A percentile compares a stretch with the other conserved stretches of the same genome.
Evolutionary conservation across 2,797 vertebrate genomes (phyloP).

Genomic region (Ptychadena robeensis): DNA sequence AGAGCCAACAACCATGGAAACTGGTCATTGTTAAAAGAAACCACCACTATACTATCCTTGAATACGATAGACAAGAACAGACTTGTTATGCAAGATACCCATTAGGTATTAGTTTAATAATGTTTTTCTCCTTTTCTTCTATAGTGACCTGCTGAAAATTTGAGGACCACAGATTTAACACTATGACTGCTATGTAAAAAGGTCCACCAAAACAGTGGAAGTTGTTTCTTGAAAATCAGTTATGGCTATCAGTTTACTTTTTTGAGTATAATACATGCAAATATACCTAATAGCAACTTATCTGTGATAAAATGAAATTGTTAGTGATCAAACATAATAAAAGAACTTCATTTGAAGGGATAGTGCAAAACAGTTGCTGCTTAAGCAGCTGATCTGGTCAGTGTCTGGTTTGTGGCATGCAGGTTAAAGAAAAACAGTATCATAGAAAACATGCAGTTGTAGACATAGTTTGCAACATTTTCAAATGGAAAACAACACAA

Average conservation of each 20-base stretch:
- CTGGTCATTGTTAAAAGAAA: neutral
- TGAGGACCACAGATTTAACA: slow-evolving; percentile 37
- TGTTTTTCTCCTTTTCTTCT: too few relatives aligned
- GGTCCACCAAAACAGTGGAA: neutral
- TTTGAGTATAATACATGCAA: slow-evolving; percentile 73
- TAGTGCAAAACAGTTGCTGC: slow-evolving; percentile 24
- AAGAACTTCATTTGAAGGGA: slow-evolving; percentile 1
- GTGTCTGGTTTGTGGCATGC: slow-evolving; percentile 49
- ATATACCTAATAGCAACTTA: slow-evolving; percentile 77
- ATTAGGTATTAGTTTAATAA: too few relatives aligned
- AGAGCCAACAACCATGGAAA: neutral
- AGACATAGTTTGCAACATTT: slow-evolving; percentile 20
- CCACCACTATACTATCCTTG: neutral
- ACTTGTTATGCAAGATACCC: neutral
- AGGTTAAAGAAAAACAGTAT: slow-evolving; percentile 35
- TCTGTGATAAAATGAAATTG: slow-evolving; percentile 78
- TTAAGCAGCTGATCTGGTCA: slow-evolving; percentile 41
- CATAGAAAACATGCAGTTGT: slow-evolving; percentile 75
- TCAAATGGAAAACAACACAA: slow-evolving; percentile 4
- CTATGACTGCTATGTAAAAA: slow-evolving; percentile 31
- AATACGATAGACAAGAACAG: too few relatives aligned
- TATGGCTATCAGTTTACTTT: slow-evolving; percentile 68
- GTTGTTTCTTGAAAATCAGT: slow-evolving; percentile 57
- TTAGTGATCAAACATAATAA: slow-evolving; percentile 74
- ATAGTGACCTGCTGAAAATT: neutral